These are phyloP conservation scores for Myotis yumanensis DNA, from an alignment of 2,113 vertebrate species.

Conservation along the genomic window DNA sequence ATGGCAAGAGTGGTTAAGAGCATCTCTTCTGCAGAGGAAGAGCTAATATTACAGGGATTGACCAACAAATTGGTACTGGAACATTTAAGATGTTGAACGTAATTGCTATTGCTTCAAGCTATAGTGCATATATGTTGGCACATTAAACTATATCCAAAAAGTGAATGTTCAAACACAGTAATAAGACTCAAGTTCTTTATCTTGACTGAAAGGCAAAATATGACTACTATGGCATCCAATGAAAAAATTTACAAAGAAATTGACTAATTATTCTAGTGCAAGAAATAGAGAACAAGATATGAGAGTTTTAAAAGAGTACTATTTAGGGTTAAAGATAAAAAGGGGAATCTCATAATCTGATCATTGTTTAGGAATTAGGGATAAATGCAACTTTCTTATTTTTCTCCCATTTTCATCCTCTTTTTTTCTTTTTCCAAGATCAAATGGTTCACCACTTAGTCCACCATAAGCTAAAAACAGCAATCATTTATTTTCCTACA, in stretches of 20 bases:
- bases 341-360: not conserved
- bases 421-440: slow-evolving; percentile 8
- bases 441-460: not conserved
- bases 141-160: not conserved
- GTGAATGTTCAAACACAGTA: not conserved
- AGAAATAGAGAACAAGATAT: not conserved
- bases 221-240: not conserved
- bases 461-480: not conserved
- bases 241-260: not conserved
- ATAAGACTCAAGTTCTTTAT: not conserved
- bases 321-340: slow-evolving; percentile 14
- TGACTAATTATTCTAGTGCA: not conserved
- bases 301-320: not conserved
- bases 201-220: not conserved
- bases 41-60: not conserved
- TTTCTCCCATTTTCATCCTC: not conserved
- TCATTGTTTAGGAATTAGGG: not conserved
- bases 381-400: not conserved
- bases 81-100: not conserved
- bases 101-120: not conserved
- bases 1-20: not conserved
- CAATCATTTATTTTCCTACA: not conserved
- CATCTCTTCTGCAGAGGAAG: not conserved
- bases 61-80: not conserved
- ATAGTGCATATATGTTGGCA: not conserved